phyloP scores from a whole-genome alignment of 1,140 invertebrate genomes.

The Epicauta chinensis region DNA sequence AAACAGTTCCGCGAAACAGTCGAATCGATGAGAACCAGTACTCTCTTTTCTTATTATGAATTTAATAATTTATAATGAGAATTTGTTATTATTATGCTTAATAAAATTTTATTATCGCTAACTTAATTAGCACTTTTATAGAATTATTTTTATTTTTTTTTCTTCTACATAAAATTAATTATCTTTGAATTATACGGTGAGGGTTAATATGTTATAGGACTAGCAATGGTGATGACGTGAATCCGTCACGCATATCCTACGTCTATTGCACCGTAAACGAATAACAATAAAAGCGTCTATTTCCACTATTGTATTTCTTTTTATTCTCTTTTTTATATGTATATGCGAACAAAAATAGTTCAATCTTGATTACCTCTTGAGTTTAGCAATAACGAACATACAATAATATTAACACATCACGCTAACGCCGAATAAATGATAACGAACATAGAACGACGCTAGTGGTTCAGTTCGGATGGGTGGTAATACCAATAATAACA shows the following conservation, averaged over 20 bases:
- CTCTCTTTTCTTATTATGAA: too few species aligned
- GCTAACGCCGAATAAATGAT: conserved; percentile 14
- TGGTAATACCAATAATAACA: too few species aligned
- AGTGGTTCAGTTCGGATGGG: too few species aligned
- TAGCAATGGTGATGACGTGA: conserved; percentile 2
- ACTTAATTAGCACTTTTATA: neutral
- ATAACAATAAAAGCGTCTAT: conserved; percentile 8
- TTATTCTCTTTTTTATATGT: too few species aligned
- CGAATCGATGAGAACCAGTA: too few species aligned
- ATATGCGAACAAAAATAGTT: conserved; percentile 6
- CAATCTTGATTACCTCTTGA: conserved; percentile 14
- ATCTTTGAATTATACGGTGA: conserved; percentile 4
- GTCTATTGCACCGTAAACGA: conserved; percentile 6
- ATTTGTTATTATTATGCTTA: too few species aligned
- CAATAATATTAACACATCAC: conserved; percentile 16
- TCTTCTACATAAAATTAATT: conserved; percentile 6
- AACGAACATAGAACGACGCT: conserved; percentile 1
- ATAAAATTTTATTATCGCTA: neutral
- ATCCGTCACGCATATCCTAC: conserved; percentile 1
- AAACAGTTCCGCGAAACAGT: too few species aligned
- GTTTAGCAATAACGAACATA: conserved; percentile 8
- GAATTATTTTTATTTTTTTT: conserved; percentile 1
- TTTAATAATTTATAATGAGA: too few species aligned
- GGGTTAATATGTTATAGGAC: conserved; percentile 3
- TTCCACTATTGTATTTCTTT: neutral